Conservation (phyloP, 1,140 invertebrate genomes). For the Drosophila lini region DNA sequence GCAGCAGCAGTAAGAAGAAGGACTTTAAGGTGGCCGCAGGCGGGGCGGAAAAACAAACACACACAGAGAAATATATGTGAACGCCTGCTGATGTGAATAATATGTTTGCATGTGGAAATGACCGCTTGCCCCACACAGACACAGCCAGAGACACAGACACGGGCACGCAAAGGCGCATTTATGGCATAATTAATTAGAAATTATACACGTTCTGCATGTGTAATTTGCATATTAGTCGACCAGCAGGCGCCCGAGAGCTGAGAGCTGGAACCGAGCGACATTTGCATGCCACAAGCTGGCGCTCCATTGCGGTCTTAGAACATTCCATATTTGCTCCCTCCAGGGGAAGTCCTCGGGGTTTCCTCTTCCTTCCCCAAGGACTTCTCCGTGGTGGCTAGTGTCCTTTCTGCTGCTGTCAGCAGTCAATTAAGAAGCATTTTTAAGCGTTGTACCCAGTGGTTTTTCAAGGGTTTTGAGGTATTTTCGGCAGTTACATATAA, state of each 20-base stretch:
- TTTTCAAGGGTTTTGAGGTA: background rate
- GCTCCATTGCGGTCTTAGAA: slow-evolving; percentile 41
- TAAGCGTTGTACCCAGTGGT: background rate
- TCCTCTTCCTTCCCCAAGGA: background rate
- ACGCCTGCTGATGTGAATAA: slow-evolving; percentile 31
- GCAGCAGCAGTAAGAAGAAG: slow-evolving; percentile 14
- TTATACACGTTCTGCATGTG: slow-evolving; percentile 61
- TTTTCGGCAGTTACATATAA: background rate
- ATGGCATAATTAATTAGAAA: slow-evolving; percentile 77
- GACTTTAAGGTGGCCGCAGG: slow-evolving; percentile 39
- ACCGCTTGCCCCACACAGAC: slow-evolving; percentile 9
- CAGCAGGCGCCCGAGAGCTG: slow-evolving; percentile 30
- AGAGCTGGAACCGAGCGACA: slow-evolving; percentile 6
- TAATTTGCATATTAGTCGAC: slow-evolving; percentile 61
- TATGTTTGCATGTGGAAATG: slow-evolving; percentile 52
- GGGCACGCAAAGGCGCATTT: slow-evolving; percentile 55
- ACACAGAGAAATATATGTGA: slow-evolving; percentile 2
- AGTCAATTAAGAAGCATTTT: slow-evolving; percentile 43
- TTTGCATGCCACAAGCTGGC: slow-evolving; percentile 51
- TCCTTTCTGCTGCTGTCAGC: slow-evolving; percentile 19
- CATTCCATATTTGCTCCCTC: slow-evolving; percentile 31
- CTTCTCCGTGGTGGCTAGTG: background rate
- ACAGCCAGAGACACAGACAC: slow-evolving; percentile 13
- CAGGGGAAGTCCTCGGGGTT: slow-evolving; percentile 1
- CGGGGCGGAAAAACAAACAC: slow-evolving; percentile 23